Conservation (phyloP, 2,888 invertebrate genomes). For the Apocheima hispidaria region DNA sequence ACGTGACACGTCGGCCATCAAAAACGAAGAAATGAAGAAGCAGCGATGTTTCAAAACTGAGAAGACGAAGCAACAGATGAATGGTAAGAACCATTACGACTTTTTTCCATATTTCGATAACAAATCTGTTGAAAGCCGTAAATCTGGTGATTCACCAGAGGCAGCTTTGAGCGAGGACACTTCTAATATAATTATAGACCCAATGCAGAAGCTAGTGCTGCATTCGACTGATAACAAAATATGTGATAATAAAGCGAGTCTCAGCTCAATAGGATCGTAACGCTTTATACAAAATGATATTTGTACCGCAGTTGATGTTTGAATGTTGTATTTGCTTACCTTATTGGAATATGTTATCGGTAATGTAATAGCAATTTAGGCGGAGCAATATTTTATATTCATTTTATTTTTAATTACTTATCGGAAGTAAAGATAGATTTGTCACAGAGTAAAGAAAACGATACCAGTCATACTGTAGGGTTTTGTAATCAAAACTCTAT, state of each 20-base stretch:
- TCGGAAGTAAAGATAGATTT: constrained; percentile 26
- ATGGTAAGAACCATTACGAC: constrained; percentile 77
- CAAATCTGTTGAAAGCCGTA: constrained; percentile 61
- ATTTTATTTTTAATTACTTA: constrained; percentile 27
- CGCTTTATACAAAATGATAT: constrained; percentile 69
- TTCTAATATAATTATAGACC: constrained; percentile 82
- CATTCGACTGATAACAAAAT: constrained; percentile 84
- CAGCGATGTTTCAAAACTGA: constrained; percentile 64
- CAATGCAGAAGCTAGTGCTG: constrained; percentile 84
- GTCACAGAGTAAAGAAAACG: constrained; percentile 12
- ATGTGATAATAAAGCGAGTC: constrained; percentile 84
- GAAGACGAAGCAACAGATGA: constrained; percentile 61
- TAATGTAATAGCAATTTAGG: constrained; percentile 50
- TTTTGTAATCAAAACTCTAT: background rate
- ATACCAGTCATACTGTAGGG: too few species aligned
- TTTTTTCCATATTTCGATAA: constrained; percentile 82
- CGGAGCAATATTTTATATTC: constrained; percentile 53
- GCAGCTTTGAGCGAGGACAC: constrained; percentile 63
- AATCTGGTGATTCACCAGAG: constrained; percentile 36
- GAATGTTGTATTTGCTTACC: constrained; percentile 65
- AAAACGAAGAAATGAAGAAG: constrained; percentile 67
- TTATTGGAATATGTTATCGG: constrained; percentile 46
- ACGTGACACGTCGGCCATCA: constrained; percentile 73
- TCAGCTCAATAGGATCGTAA: constrained; percentile 80
- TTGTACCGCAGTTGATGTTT: constrained; percentile 63